Percentiles rank a stretch among this genome's conserved stretches.
These are phyloP conservation scores for Smittia sp. DNA, from an alignment of 2,888 invertebrate genomes.

Conservation along the genomic window DNA sequence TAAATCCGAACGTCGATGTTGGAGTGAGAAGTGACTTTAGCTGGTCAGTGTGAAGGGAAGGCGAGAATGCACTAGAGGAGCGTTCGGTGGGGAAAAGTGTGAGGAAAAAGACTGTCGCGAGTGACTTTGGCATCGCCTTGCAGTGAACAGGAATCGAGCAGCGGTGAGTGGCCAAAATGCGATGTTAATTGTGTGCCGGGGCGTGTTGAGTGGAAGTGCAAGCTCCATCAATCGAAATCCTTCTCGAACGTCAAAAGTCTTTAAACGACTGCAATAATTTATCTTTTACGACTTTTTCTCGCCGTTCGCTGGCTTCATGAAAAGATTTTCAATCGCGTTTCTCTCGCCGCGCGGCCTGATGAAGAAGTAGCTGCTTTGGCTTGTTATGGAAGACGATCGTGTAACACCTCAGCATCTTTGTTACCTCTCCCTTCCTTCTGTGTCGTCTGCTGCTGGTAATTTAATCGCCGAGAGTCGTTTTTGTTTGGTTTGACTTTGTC, in stretches of 20 bases:
- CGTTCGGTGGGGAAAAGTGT: no score
- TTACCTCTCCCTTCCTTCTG: constrained; percentile 2
- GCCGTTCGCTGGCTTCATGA: constrained; percentile 21
- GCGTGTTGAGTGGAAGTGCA: background rate
- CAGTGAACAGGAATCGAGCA: constrained; percentile 8
- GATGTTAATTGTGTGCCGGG: constrained; percentile 5
- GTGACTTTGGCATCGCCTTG: background rate
- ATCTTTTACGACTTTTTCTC: constrained; percentile 20
- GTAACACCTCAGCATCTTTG: constrained; percentile 22
- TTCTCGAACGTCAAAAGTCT: constrained; percentile 8
- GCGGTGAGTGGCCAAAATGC: constrained; percentile 2
- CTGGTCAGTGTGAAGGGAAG: background rate
- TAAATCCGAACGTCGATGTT: constrained; percentile 18
- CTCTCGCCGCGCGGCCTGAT: background rate
- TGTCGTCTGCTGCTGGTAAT: background rate
- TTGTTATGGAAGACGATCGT: constrained; percentile 32
- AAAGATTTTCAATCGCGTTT: background rate
- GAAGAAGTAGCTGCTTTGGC: constrained; percentile 28
- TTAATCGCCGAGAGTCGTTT: background rate
- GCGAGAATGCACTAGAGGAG: no score
- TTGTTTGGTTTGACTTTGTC: background rate
- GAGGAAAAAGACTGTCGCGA: background rate
- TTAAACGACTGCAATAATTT: constrained; percentile 40
- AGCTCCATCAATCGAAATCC: background rate
- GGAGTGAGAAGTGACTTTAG: background rate